These are phyloP conservation scores for Buceros bicornis DNA, from an alignment of 2,797 vertebrate genomes.

Conservation along the genomic window DNA sequence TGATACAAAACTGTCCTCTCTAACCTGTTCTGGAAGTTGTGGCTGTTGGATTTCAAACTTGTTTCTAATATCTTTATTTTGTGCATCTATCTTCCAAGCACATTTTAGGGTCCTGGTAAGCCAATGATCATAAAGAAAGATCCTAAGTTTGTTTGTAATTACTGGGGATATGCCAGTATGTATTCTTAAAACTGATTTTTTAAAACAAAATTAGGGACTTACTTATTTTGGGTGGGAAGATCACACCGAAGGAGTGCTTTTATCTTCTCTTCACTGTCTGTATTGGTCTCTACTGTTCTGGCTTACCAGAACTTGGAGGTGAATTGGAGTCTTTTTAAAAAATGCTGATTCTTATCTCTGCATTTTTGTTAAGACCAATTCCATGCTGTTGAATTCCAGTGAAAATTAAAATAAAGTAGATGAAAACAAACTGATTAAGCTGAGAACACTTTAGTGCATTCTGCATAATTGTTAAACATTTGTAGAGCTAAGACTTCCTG, in stretches of 20 bases:
- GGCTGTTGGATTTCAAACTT: neutral
- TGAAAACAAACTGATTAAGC: constrained; percentile 36
- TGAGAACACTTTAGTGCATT: constrained; percentile 25
- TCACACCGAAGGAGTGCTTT: neutral
- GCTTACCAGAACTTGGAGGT: neutral
- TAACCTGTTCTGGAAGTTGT: neutral
- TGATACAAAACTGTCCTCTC: neutral
- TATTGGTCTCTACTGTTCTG: neutral
- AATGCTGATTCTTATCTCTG: neutral
- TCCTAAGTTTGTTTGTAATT: neutral
- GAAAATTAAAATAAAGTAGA: neutral
- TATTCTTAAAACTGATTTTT: neutral
- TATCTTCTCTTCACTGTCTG: neutral
- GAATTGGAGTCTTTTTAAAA: neutral
- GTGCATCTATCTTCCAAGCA: neutral
- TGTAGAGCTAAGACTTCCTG: neutral
- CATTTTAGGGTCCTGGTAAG: neutral
- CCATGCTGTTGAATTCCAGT: neutral
- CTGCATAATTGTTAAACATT: constrained; percentile 34
- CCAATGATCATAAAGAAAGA: accelerated
- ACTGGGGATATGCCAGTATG: neutral
- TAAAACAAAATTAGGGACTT: neutral
- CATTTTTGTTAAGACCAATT: neutral
- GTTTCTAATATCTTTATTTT: neutral
- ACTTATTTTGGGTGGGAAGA: neutral